Conservation (phyloP, 2,113 vertebrate species). For the Gambusia affinis region DNA sequence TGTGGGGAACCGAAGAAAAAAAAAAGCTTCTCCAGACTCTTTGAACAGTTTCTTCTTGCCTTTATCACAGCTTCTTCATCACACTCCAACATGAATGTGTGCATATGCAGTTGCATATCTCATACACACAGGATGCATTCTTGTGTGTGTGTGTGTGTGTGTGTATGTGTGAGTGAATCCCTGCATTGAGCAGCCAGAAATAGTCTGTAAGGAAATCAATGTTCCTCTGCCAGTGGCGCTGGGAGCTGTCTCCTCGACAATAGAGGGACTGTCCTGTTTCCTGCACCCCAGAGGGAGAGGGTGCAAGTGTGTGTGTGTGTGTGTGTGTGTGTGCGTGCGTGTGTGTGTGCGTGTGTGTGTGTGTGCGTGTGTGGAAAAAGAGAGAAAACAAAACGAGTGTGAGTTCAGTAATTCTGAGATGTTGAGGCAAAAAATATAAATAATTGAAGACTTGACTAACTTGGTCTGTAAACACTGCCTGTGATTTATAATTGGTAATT, state of each 20-base stretch:
- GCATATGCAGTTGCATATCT: conserved; percentile 4
- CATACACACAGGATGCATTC: conserved; percentile 10
- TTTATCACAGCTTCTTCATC: conserved; percentile 5
- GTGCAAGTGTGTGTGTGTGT: conserved; percentile 20
- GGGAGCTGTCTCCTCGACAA: conserved; percentile 71
- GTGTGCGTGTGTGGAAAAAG: conserved; percentile 2
- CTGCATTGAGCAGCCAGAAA: conserved; percentile 60
- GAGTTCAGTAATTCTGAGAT: no score
- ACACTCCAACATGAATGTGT: conserved; percentile 11
- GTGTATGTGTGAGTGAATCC: conserved; percentile 23
- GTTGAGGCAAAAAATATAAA: no score
- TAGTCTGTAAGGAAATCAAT: conserved; percentile 72
- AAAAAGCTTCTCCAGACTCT: background rate
- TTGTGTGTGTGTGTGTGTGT: conserved; percentile 5
- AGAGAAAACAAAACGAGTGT: conserved; percentile 7
- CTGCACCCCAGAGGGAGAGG: conserved; percentile 45
- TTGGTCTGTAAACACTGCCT: no score
- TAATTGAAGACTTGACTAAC: no score
- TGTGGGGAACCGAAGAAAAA: conserved; percentile 2
- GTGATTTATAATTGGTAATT: no score
- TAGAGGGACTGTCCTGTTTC: conserved; percentile 69
- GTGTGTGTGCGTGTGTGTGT: conserved; percentile 26
- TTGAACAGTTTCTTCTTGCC: conserved; percentile 7
- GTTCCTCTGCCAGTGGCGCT: conserved; percentile 62
- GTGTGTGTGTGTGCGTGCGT: conserved; percentile 10